A percentile compares a stretch with the other conserved stretches of the same genome.
Evolutionary conservation across 2,888 invertebrate species (phyloP).

Genomic region (Blastobasis adustella): DNA sequence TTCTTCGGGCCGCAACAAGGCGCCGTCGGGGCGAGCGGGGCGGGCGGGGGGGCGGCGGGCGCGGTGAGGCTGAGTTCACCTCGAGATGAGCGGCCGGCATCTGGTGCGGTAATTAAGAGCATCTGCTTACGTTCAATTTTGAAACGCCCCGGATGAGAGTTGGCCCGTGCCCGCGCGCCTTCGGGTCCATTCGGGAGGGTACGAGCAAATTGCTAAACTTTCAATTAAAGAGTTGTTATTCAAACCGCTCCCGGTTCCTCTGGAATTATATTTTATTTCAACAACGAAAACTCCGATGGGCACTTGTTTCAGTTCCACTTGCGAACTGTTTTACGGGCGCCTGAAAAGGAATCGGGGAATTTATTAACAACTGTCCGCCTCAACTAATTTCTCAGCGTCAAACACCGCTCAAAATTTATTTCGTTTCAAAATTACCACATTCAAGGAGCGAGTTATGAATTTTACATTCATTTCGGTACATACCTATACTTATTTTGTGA

Average conservation of each 20-base stretch:
- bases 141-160: slow-evolving; percentile 67
- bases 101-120: slow-evolving; percentile 71
- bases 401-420: no score
- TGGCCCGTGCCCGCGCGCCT: slow-evolving; percentile 42
- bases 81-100: slow-evolving; percentile 62
- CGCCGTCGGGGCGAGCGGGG: no score
- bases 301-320: slow-evolving; percentile 57
- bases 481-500: no score
- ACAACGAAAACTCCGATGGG: slow-evolving; percentile 53
- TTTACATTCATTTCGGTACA: no score
- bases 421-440: no score
- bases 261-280: slow-evolving; percentile 68
- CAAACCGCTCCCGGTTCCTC: slow-evolving; percentile 62
- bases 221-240: slow-evolving; percentile 75
- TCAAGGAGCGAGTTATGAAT: no score
- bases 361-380: slow-evolving; percentile 45
- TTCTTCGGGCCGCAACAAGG: slow-evolving; percentile 22
- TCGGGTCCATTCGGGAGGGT: slow-evolving; percentile 70
- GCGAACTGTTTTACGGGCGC: slow-evolving; percentile 45
- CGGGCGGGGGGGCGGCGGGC: no score
- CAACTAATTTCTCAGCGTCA: slow-evolving; percentile 27
- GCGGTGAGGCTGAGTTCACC: slow-evolving; percentile 53
- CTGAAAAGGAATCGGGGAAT: slow-evolving; percentile 42
- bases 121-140: slow-evolving; percentile 75
- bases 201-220: slow-evolving; percentile 74